Conservation (phyloP, 1,140 invertebrate genomes). For the Penaeus vannamei region DNA sequence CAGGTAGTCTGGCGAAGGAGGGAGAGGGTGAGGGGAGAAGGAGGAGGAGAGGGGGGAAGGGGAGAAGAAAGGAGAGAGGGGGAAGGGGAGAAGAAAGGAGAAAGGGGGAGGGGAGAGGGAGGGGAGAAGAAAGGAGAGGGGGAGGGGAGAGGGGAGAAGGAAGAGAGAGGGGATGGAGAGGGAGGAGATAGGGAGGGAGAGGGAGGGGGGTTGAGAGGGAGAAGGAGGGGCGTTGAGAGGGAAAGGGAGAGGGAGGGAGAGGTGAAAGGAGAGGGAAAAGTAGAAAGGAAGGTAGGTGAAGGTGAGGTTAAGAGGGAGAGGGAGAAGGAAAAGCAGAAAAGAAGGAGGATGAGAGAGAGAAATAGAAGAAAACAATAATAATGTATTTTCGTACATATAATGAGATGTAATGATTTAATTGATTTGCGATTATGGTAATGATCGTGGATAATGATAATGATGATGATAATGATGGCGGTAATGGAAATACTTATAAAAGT, state of each 20-base stretch:
- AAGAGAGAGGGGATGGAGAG: background rate
- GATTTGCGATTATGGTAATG: too few species aligned
- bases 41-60: too few species aligned
- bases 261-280: background rate
- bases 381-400: background rate
- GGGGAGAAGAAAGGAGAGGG: background rate
- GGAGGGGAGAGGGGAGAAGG: background rate
- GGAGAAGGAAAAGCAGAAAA: background rate
- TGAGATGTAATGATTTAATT: background rate
- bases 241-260: too few species aligned
- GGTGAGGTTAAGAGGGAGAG: background rate
- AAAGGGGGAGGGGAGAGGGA: too few species aligned
- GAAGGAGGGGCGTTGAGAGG: background rate
- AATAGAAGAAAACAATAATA: background rate
- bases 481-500: too few species aligned
- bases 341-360: background rate
- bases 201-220: background rate
- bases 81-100: background rate
- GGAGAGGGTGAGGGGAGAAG: background rate
- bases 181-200: background rate
- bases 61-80: background rate
- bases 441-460: too few species aligned
- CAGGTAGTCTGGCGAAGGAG: background rate
- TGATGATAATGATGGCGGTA: too few species aligned
- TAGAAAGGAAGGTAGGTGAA: background rate